Evolutionary conservation across 2,797 vertebrate species (phyloP).

Genomic region (Danio choprae): DNA sequence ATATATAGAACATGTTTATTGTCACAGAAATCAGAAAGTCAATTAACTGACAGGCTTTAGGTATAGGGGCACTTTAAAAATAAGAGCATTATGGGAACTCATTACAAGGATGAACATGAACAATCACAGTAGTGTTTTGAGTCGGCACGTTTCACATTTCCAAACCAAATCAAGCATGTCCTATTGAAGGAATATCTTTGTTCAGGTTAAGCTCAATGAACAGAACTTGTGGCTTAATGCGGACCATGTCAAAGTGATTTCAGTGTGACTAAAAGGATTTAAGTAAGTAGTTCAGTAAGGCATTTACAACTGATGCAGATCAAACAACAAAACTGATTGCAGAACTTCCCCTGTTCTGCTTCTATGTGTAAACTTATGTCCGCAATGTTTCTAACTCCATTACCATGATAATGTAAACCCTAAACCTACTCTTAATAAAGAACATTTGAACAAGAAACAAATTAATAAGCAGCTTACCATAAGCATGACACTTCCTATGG

Average conservation of each 20-base stretch:
- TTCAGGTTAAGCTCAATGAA: neutral
- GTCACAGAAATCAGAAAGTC: slow-evolving; percentile 5
- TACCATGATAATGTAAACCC: too few species aligned
- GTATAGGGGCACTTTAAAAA: slow-evolving; percentile 49
- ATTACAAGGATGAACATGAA: slow-evolving; percentile 10
- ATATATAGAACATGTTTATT: neutral
- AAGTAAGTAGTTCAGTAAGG: too few species aligned
- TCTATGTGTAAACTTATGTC: too few species aligned
- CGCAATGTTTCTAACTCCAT: too few species aligned
- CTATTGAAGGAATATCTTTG: neutral
- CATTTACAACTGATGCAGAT: too few species aligned
- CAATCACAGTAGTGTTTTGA: slow-evolving; percentile 7
- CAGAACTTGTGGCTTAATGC: neutral
- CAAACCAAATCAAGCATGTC: neutral
- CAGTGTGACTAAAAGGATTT: too few species aligned
- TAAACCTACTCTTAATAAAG: too few species aligned
- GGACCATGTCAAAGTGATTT: too few species aligned
- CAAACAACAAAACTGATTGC: too few species aligned
- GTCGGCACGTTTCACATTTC: neutral
- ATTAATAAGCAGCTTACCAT: too few species aligned
- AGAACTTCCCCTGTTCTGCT: too few species aligned
- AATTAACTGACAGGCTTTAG: slow-evolving; percentile 17
- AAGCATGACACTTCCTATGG: neutral
- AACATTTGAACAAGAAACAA: too few species aligned
- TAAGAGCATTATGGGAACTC: slow-evolving; percentile 11